A percentile compares a stretch with the other conserved stretches of the same genome.
phyloP scores from a whole-genome alignment of 1,140 invertebrate genomes.

The Trialeurodes vaporariorum region DNA sequence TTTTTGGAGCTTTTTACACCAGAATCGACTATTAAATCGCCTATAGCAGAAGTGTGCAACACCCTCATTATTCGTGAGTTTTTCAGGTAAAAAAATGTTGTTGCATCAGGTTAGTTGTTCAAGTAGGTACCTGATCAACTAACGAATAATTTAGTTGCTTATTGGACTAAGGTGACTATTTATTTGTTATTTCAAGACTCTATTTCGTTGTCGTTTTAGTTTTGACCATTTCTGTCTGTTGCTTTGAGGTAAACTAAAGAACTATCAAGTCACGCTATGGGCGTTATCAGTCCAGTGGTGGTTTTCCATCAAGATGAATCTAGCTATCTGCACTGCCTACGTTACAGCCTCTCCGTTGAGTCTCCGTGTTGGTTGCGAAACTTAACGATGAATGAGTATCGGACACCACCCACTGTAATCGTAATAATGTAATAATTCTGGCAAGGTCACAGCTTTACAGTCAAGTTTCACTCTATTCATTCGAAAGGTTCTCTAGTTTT shows the following conservation, averaged over 20 bases:
- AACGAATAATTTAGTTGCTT: no score
- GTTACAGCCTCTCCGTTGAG: background rate
- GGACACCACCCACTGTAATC: background rate
- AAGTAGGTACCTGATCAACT: no score
- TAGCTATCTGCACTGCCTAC: background rate
- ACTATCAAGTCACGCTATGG: background rate
- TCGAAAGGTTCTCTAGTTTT: no score
- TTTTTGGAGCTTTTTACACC: no score
- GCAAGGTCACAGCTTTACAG: no score
- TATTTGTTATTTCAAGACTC: conserved; percentile 5
- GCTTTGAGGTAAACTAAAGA: background rate
- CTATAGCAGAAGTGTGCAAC: no score
- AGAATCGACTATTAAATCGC: no score
- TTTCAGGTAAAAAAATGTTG: no score
- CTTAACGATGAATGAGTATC: background rate
- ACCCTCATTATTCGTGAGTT: no score
- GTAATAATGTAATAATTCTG: no score
- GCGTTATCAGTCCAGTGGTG: background rate
- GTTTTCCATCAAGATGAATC: background rate
- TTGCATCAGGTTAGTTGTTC: no score
- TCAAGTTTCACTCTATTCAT: no score
- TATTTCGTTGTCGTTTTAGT: background rate
- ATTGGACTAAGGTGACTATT: conserved; percentile 16
- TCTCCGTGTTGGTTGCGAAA: background rate
- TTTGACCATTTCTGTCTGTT: background rate